Conservation (phyloP, 1,140 invertebrate species). For the Drosophila orena region DNA sequence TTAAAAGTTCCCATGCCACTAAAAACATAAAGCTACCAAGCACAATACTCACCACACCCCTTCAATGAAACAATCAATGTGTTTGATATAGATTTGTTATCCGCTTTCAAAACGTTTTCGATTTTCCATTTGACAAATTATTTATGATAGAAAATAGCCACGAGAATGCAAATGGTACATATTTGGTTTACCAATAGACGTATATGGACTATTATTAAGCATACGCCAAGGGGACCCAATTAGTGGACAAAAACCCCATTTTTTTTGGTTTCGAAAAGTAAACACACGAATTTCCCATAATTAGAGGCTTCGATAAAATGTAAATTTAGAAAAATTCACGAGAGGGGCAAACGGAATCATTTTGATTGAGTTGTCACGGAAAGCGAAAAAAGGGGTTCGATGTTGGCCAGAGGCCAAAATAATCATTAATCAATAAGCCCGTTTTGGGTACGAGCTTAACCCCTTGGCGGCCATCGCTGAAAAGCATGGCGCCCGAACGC, state of each 20-base stretch:
- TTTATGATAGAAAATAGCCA: slow-evolving; percentile 8
- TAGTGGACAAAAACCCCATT: not conserved
- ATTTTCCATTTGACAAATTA: slow-evolving; percentile 15
- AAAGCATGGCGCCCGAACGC: slow-evolving; percentile 24
- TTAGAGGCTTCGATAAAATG: slow-evolving; percentile 38
- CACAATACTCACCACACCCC: not conserved
- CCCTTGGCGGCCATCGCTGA: slow-evolving; percentile 38
- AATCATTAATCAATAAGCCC: slow-evolving; percentile 58
- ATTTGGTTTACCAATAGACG: not conserved
- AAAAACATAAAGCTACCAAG: not conserved
- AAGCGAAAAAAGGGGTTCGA: slow-evolving; percentile 13
- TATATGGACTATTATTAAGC: slow-evolving; percentile 4
- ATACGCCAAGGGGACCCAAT: slow-evolving; percentile 20
- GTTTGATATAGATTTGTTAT: not conserved
- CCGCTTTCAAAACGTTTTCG: not conserved
- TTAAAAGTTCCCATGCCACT: not conserved
- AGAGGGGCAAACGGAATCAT: slow-evolving; percentile 5
- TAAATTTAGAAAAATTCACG: slow-evolving; percentile 29
- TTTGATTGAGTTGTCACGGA: slow-evolving; percentile 57
- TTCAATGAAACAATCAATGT: not conserved
- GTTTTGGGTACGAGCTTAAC: slow-evolving; percentile 1
- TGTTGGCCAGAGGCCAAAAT: slow-evolving; percentile 11
- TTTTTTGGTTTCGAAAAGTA: not conserved
- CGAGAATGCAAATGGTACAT: not conserved
- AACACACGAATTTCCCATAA: slow-evolving; percentile 14